Conservation (phyloP, 2,888 invertebrate species). For the Agapostemon virescens region DNA sequence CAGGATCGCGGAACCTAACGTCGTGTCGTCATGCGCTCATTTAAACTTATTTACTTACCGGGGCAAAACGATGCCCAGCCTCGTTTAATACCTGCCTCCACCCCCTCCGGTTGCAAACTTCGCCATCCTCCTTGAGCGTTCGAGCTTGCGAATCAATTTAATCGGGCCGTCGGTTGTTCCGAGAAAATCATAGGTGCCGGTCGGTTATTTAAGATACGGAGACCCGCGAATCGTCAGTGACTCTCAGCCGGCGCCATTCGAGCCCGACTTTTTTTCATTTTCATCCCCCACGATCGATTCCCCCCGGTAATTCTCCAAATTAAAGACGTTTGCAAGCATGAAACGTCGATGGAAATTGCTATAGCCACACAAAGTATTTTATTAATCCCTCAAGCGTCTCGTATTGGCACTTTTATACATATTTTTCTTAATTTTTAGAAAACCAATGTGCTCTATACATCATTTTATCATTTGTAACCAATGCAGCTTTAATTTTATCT, state of each 20-base stretch:
- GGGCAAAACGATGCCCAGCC: constrained; percentile 62
- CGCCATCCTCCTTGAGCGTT: constrained; percentile 38
- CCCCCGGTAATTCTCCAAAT: neutral
- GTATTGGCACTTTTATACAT: too few relatives aligned
- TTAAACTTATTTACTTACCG: constrained; percentile 75
- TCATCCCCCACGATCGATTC: neutral
- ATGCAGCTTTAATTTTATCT: too few relatives aligned
- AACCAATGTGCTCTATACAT: too few relatives aligned
- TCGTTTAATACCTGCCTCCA: constrained; percentile 63
- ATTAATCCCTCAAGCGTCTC: too few relatives aligned
- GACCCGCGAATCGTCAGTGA: constrained; percentile 68
- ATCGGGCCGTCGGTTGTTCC: constrained; percentile 74
- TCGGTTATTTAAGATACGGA: constrained; percentile 74
- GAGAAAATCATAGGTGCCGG: constrained; percentile 78
- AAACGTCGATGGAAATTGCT: neutral
- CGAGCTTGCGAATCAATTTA: constrained; percentile 77
- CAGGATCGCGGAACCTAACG: constrained; percentile 38
- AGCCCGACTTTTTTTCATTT: neutral
- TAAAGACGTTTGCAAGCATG: neutral
- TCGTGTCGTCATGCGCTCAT: constrained; percentile 64
- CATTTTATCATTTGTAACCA: too few relatives aligned
- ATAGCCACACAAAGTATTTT: neutral
- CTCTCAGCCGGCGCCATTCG: constrained; percentile 62
- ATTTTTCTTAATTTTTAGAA: too few relatives aligned
- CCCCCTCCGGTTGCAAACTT: constrained; percentile 14